These are phyloP conservation scores for Leguminivora glycinivorella DNA, from an alignment of 1,140 invertebrate genomes.

Conservation along the genomic window DNA sequence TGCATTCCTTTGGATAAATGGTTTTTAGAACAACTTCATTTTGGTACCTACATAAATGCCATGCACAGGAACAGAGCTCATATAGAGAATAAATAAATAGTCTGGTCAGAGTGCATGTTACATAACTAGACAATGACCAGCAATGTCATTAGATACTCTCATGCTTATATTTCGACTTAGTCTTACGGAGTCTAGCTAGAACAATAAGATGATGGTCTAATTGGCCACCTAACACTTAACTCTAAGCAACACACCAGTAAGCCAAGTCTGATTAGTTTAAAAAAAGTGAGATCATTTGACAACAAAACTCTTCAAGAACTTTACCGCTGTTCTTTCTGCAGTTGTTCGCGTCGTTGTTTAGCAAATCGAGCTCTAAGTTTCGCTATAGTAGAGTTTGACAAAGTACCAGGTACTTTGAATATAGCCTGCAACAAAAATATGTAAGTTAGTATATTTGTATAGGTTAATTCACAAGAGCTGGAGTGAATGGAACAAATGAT, in stretches of 20 bases:
- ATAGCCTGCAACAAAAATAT: constrained; percentile 82
- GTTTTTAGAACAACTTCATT: too few relatives aligned
- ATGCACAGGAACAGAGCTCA: not conserved
- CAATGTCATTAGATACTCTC: not conserved
- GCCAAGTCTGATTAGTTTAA: constrained; percentile 48
- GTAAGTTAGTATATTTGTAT: not conserved
- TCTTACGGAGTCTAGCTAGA: not conserved
- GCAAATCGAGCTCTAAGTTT: constrained; percentile 81
- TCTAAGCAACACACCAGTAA: constrained; percentile 31
- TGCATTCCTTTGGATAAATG: too few relatives aligned
- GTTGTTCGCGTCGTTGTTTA: constrained; percentile 76
- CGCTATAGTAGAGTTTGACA: constrained; percentile 82
- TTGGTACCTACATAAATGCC: too few relatives aligned
- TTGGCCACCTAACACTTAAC: constrained; percentile 30
- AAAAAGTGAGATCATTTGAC: constrained; percentile 55
- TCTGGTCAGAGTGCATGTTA: not conserved
- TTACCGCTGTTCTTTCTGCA: constrained; percentile 69
- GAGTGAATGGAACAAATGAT: too few relatives aligned
- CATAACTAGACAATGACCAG: not conserved
- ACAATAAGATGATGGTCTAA: not conserved
- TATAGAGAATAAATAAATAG: not conserved
- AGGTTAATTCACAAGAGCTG: too few relatives aligned
- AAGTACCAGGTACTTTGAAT: constrained; percentile 87
- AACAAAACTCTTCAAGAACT: constrained; percentile 10
- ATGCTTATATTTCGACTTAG: not conserved